These are phyloP conservation scores for Athalia rosae DNA, from an alignment of 2,888 invertebrate species.

Conservation along the genomic window DNA sequence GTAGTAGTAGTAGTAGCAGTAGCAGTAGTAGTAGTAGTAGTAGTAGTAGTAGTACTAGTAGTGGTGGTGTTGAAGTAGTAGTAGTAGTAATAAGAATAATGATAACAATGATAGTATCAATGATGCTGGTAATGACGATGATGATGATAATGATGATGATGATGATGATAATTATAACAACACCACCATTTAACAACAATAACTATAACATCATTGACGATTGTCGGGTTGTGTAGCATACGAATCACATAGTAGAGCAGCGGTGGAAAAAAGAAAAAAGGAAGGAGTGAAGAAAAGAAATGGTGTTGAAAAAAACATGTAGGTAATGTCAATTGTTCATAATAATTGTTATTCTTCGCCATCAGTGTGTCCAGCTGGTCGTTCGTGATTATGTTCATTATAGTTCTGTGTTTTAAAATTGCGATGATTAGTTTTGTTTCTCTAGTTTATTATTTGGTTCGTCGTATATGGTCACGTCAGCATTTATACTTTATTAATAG, in stretches of 20 bases:
- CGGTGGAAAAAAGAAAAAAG: constrained; percentile 1
- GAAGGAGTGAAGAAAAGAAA: neutral
- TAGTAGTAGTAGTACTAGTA: neutral
- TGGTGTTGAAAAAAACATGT: constrained; percentile 15
- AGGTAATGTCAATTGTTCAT: neutral
- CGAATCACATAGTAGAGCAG: constrained; percentile 33
- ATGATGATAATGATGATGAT: neutral
- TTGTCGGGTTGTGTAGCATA: constrained; percentile 34
- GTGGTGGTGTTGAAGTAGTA: neutral
- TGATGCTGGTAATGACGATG: neutral
- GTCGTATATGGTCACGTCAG: neutral
- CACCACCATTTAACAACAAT: neutral
- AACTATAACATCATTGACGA: neutral
- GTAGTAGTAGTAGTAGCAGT: neutral
- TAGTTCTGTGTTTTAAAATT: constrained; percentile 10
- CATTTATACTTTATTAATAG: too few species aligned
- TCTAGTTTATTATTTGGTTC: neutral
- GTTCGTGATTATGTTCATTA: constrained; percentile 44
- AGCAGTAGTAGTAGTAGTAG: neutral
- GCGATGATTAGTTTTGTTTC: constrained; percentile 26
- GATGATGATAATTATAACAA: neutral
- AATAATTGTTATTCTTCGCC: constrained; percentile 44
- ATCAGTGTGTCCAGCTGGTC: constrained; percentile 51
- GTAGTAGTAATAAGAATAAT: constrained; percentile 2
- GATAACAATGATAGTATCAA: constrained; percentile 9